Percentiles rank a stretch among this genome's conserved stretches.
phyloP scores from a whole-genome alignment of 2,113 vertebrate species.

The Irena cyanogastra region DNA sequence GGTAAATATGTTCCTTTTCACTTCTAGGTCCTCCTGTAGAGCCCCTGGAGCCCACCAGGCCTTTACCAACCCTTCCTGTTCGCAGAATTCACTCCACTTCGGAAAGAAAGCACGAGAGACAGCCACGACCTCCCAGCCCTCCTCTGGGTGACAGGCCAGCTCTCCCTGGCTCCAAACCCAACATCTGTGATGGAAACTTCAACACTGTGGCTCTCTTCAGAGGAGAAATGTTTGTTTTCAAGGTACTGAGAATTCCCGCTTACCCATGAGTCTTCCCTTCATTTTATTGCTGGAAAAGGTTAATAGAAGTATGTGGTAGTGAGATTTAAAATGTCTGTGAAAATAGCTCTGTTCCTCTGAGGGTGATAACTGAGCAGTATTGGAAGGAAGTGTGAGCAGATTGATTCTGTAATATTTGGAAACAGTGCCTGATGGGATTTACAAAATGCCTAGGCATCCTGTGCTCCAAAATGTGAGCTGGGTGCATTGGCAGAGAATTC shows the following conservation, averaged over 20 bases:
- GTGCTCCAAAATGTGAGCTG: neutral
- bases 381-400: neutral
- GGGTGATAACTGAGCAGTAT: neutral
- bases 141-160: conserved; percentile 85
- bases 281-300: neutral
- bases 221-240: conserved; percentile 98
- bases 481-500: neutral
- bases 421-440: neutral
- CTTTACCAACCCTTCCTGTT: conserved; percentile 89
- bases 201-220: conserved; percentile 96
- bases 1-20: conserved; percentile 28
- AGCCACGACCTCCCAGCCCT: conserved; percentile 81
- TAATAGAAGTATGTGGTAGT: neutral
- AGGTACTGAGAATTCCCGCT: conserved; percentile 74
- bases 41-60: conserved; percentile 91
- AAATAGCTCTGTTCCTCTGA: neutral
- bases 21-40: conserved; percentile 87
- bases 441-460: neutral
- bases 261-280: neutral
- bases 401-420: neutral
- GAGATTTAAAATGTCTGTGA: neutral
- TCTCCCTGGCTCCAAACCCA: conserved; percentile 86
- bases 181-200: conserved; percentile 97
- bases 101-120: conserved; percentile 86
- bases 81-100: conserved; percentile 87